Base-by-base conservation (phyloP, 2,797 vertebrate species). In the Lophotriccus pileatus region DNA sequence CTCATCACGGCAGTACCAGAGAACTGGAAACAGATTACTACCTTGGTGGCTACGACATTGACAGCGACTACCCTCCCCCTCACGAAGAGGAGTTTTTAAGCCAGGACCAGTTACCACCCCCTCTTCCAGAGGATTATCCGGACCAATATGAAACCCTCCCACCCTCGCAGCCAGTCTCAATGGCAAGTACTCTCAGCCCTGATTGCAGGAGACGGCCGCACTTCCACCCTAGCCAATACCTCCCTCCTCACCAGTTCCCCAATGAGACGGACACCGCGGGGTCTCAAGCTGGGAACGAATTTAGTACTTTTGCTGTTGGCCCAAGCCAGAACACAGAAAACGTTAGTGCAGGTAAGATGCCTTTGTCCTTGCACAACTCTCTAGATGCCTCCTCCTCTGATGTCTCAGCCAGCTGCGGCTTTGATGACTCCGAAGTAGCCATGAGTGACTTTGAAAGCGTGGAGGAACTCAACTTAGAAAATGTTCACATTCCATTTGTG, bases 1-100 rank as follows among this genome's bases (percentile, higher is more conserved):
- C 92, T 19, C 98, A 97, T 36, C 98, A 98, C 5, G 98, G 98
- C 87, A 98, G 98, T 83, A 95, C 98, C 3, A 98, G 98, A 55
- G 98, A 99, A 91, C 94, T 99, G 76, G 99, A 99, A 89, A 98
- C 99, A 1, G 99, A 99, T 97, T 99, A 99, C 97, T 99, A 99
- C 95, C 98, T 99, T 85, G 99, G 99, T 1, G 99, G 99, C 64
- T 99, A 99, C 8, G 99, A 99, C 96, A 98, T 99, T 12, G 99
- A 99, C 97, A 99, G 98, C 1, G 99, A 99, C 96, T 99, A 98
- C 85, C 99, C 99, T 4, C 99, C 98, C 7, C 99, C 99, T 17
- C 99, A 99, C 0, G 99, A 99, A 84, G 99, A 99, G 89, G 99
- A 99, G 96, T 99, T 99, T 93, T 89, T 99, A 95, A 98, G 97